Base-by-base conservation (phyloP, 2,113 vertebrate species). In the Setophaga coronata region DNA sequence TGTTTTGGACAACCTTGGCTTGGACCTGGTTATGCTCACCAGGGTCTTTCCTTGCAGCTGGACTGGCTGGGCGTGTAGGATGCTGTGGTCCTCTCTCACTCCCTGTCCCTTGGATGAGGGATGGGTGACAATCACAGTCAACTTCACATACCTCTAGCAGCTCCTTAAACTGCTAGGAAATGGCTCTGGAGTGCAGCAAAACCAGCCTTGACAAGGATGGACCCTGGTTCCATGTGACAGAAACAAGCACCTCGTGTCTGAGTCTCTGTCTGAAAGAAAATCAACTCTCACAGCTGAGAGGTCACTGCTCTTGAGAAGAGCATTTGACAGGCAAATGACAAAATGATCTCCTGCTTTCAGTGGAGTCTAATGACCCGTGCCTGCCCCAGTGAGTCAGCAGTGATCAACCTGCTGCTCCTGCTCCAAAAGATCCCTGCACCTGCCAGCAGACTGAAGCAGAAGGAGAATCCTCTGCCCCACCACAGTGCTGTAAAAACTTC, bases 291-390 rank as follows among this genome's bases (percentile, higher is more conserved):
- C 24, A 51, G 34, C 34, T 58, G 66, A n/a, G 20, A 91, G 82
- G 53, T 72, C 65, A 45, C 16, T 71, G 57, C 57, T 76, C 57
- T 60, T 12, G 53, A 78, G 73, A 87, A 57, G 40, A 84, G 56
- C 53, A 18, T 91, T 76, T 85, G 77, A 69, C 81, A 93, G 93
- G 87, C 40, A 87, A 85, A 85, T 61, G 77, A 78, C 65, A 93
- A 72, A 89, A 79, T 42, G 3, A 65, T 77, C 25, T 25, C 42
- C 62, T 77, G 13, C 58, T 65, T 28, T 12, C 56, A 57, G 72
- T 5, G 69, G 25, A 74, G 40, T 34, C 73, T 76, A 77, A 69
- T 53, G 83, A 94, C 72, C 77, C 1, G 0, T 47, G n/a, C 40
- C 79, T 85, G 93, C 57, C 48, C 65, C 33, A 10, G 48, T 48